These are phyloP conservation scores for Schizothorax lantsangensis DNA, from an alignment of 2,797 vertebrate genomes.

Conservation along the genomic window DNA sequence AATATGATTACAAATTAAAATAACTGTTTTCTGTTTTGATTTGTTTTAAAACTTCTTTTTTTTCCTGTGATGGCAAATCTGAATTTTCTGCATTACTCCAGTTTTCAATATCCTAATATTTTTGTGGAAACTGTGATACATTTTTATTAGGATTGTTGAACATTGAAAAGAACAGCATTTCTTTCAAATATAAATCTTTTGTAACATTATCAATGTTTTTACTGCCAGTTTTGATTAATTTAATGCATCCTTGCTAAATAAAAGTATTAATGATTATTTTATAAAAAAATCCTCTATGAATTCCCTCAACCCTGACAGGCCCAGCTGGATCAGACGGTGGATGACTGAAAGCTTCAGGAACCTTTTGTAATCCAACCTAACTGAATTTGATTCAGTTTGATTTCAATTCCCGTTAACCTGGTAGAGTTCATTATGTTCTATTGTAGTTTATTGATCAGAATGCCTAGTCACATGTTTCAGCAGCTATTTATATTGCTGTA, in stretches of 20 bases:
- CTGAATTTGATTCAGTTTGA: constrained; percentile 19
- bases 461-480: constrained; percentile 1
- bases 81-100: not conserved
- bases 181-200: not conserved
- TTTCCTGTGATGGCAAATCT: not conserved
- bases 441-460: constrained; percentile 16
- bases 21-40: not conserved
- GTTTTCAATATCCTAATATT: not conserved
- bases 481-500: constrained; percentile 13
- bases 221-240: not conserved
- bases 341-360: not conserved
- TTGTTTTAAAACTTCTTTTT: not conserved
- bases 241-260: not conserved
- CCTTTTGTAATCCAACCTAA: constrained; percentile 16
- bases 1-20: not conserved
- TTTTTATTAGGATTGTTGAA: not conserved
- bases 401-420: constrained; percentile 8
- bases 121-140: not conserved
- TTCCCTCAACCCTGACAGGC: not conserved
- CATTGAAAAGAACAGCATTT: not conserved
- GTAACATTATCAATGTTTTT: not conserved
- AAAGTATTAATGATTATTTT: not conserved
- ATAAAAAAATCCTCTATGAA: too few relatives aligned
- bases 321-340: not conserved
- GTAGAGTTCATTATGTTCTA: constrained; percentile 6